A percentile compares a stretch with the other conserved stretches of the same genome.
Evolutionary conservation across 2,113 vertebrate genomes (phyloP).

Genomic region (Aspiorhynchus laticeps): DNA sequence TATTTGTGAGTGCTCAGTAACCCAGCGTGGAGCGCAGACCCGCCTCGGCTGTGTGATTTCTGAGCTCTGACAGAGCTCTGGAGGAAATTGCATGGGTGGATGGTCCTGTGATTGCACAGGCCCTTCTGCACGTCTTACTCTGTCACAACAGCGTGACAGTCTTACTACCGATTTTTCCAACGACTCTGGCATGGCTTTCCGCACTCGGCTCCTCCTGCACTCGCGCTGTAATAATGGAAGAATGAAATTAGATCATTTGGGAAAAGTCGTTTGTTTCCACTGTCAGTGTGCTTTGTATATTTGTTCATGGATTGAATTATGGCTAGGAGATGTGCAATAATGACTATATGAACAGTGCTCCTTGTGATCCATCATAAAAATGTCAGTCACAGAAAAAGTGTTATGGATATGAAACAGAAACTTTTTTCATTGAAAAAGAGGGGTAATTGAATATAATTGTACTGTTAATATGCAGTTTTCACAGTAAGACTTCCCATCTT

Average conservation of each 20-base stretch:
- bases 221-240: conserved; percentile 37
- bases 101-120: conserved; percentile 57
- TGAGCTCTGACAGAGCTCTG: conserved; percentile 57
- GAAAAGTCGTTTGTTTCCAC: conserved; percentile 57
- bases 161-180: conserved; percentile 32
- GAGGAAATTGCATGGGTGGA: conserved; percentile 63
- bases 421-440: conserved; percentile 2
- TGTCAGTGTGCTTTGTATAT: conserved; percentile 56
- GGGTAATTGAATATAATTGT: conserved; percentile 31
- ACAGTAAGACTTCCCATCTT: neutral
- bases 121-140: conserved; percentile 57
- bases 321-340: conserved; percentile 56
- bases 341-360: conserved; percentile 54
- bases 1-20: conserved; percentile 52
- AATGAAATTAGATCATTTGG: conserved; percentile 56
- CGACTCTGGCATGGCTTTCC: neutral
- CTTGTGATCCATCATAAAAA: conserved; percentile 40
- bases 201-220: conserved; percentile 32
- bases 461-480: neutral
- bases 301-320: conserved; percentile 56
- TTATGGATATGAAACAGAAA: conserved; percentile 25
- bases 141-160: conserved; percentile 57
- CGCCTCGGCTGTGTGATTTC: conserved; percentile 54
- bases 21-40: conserved; percentile 33
- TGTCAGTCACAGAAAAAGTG: conserved; percentile 26